Percentiles rank a stretch among this genome's conserved stretches.
Conservation (phyloP, 2,888 invertebrate species). For the Melangyna quadrimaculata region DNA sequence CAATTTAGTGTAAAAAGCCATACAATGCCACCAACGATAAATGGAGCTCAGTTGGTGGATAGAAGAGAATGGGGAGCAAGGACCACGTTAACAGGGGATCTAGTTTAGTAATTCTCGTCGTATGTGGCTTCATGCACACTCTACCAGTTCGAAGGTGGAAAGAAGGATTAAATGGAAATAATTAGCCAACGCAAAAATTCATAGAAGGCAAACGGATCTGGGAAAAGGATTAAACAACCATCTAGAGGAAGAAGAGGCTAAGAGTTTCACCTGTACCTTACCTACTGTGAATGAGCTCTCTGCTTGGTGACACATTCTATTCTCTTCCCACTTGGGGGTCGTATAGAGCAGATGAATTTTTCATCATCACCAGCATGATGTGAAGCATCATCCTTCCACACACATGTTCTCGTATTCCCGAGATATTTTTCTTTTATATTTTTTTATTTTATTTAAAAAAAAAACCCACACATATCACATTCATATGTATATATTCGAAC, state of each 20-base stretch:
- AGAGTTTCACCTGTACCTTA: neutral
- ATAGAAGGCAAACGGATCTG: constrained; percentile 56
- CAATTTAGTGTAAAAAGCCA: constrained; percentile 60
- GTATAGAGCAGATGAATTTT: constrained; percentile 49
- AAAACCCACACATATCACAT: neutral
- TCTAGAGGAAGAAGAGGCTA: constrained; percentile 11
- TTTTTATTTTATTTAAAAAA: neutral
- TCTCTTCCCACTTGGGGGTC: constrained; percentile 7
- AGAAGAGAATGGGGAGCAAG: neutral
- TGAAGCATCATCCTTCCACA: constrained; percentile 13
- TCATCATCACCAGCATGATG: constrained; percentile 24
- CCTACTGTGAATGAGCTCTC: neutral
- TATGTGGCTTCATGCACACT: constrained; percentile 1
- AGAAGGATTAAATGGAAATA: constrained; percentile 48
- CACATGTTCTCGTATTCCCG: constrained; percentile 42
- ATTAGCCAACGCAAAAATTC: constrained; percentile 58
- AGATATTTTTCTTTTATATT: constrained; percentile 6
- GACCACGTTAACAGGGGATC: neutral
- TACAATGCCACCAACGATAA: neutral
- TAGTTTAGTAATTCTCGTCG: constrained; percentile 22
- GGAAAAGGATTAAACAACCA: constrained; percentile 41
- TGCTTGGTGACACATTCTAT: constrained; percentile 36
- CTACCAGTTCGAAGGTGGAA: constrained; percentile 16
- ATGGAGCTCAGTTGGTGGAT: neutral
- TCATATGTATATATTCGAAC: constrained; percentile 12